Evolutionary conservation across 2,797 vertebrate species (phyloP).

Genomic region (Hydrophis major): DNA sequence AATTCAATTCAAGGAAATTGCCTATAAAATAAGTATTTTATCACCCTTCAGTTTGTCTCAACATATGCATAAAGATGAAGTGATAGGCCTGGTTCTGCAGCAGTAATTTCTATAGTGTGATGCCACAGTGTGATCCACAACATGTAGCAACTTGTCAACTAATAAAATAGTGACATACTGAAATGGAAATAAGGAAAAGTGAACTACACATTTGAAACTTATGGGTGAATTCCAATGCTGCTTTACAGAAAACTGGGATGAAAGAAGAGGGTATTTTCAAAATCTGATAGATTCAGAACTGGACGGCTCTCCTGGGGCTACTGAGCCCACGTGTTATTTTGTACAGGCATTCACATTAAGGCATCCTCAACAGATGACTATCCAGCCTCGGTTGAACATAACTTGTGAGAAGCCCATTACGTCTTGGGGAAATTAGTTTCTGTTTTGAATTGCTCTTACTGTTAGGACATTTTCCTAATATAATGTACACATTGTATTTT

Average conservation of each 20-base stretch:
- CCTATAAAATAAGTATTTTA: slow-evolving; percentile 3
- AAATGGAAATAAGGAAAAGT: background rate
- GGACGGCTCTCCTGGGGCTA: background rate
- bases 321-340: background rate
- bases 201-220: background rate
- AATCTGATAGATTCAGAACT: background rate
- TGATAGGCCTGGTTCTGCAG: background rate
- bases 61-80: background rate
- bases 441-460: background rate
- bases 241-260: background rate
- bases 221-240: background rate
- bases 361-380: background rate
- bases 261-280: background rate
- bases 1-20: slow-evolving; percentile 11
- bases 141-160: background rate
- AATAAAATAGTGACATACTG: background rate
- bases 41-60: slow-evolving; percentile 9
- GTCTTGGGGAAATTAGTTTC: background rate
- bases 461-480: background rate
- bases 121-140: background rate
- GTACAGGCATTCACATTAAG: background rate
- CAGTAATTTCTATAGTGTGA: background rate
- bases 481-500: background rate
- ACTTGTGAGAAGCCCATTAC: background rate
- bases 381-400: background rate